A percentile compares a stretch with the other conserved stretches of the same genome.
Evolutionary conservation across 2,888 invertebrate genomes (phyloP).

Genomic region (Eristalinus sepulchralis): DNA sequence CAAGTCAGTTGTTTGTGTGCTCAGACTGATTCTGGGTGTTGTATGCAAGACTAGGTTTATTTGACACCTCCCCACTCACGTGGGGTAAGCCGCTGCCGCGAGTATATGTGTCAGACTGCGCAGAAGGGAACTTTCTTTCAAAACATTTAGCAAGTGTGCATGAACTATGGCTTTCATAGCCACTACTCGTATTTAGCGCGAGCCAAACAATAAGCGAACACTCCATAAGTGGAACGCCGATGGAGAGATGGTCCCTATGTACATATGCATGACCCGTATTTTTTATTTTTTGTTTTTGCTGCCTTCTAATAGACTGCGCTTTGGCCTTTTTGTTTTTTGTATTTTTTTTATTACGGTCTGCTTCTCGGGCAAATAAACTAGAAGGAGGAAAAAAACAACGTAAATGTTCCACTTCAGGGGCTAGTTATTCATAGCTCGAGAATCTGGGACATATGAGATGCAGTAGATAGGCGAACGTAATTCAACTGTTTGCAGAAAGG

Average conservation of each 20-base stretch:
- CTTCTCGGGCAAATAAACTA: neutral
- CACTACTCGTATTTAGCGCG: neutral
- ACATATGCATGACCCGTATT: slow-evolving; percentile 14
- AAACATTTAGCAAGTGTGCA: slow-evolving; percentile 40
- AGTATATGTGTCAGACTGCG: slow-evolving; percentile 12
- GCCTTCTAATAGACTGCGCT: no score
- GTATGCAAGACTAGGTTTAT: neutral
- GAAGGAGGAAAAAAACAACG: neutral
- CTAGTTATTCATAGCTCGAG: neutral
- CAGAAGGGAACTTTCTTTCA: slow-evolving; percentile 27
- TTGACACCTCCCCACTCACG: neutral
- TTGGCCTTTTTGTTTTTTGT: no score
- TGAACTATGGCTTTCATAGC: slow-evolving; percentile 25
- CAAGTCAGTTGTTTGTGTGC: no score
- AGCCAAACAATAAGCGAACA: no score
- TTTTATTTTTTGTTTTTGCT: no score
- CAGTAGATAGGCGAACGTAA: neutral
- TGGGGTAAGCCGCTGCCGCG: neutral
- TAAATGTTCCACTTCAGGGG: neutral
- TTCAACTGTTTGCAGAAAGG: no score
- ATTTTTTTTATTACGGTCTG: neutral
- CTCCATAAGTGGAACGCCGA: no score
- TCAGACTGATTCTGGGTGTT: no score
- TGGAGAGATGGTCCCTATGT: no score
- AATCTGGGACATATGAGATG: neutral